These are phyloP conservation scores for Myotis myotis DNA, from an alignment of 2,797 vertebrate genomes.

Conservation along the genomic window DNA sequence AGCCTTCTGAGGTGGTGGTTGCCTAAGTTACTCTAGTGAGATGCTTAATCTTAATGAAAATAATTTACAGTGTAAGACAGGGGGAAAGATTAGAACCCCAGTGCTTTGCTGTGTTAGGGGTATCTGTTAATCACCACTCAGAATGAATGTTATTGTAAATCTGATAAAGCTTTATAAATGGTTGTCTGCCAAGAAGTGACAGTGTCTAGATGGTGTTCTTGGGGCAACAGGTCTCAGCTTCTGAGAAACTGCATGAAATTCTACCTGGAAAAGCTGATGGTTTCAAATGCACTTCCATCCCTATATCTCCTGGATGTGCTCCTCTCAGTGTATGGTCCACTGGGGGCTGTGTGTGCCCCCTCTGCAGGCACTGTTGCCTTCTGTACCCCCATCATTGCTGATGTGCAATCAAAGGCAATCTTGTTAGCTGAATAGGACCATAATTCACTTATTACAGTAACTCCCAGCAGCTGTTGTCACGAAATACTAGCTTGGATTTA, in stretches of 20 bases:
- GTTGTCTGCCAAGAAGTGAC: not conserved
- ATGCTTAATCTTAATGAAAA: constrained; percentile 41
- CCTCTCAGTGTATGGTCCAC: not conserved
- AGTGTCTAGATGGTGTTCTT: not conserved
- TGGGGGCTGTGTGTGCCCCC: not conserved
- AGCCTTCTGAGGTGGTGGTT: not conserved
- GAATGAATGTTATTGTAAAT: not conserved
- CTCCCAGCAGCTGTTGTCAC: not conserved
- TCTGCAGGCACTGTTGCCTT: not conserved
- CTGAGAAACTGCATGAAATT: not conserved
- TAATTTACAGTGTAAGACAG: not conserved
- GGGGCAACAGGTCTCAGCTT: not conserved
- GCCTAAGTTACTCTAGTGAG: not conserved
- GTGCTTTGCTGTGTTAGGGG: not conserved
- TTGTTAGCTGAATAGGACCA: not conserved
- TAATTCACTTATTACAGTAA: constrained; percentile 17
- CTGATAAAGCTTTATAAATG: not conserved
- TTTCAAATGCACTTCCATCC: not conserved
- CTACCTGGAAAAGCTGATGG: not conserved
- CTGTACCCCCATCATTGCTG: not conserved
- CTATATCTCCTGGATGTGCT: fast-evolving
- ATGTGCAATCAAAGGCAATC: not conserved
- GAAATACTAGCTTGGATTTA: constrained; percentile 30
- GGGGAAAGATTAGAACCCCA: not conserved
- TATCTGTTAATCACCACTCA: not conserved